Base-by-base conservation (phyloP, 2,888 invertebrate species). In the Octonoba sinensis region DNA sequence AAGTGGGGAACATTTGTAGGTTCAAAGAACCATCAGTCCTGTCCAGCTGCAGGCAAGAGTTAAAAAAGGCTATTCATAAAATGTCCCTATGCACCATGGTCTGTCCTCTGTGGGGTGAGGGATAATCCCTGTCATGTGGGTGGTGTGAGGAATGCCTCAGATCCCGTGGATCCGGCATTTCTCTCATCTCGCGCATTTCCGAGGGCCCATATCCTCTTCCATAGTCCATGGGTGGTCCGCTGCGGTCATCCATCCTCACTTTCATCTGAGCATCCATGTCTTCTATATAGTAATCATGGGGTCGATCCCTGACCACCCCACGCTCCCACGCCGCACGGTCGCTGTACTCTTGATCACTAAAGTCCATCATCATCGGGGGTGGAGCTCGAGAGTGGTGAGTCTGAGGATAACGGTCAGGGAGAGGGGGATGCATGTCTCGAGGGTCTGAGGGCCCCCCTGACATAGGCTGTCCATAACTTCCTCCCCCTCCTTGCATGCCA, bases 81-180 rank as follows among this genome's bases (percentile, higher is more conserved):
- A 82, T 71, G 24, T 82, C 82, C 66, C 82, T 65, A 46, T 82
- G 82, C 67, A 82, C 82, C 82, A 82, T 82, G 60, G 82, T 84
- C 65, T 84, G 81, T 60, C 84, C 84, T 46, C 84, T 82, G 62
- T 84, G 81, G 3, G 84, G 84, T 6, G 84, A 84, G 13, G 81
- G 82, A 51, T 84, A 84, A 62, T 84, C 82, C 57, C 82, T 82
- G 65, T 84, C 77, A 16, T 72, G 59, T 15, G 73, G 65, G 49
- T 77, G 78, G 51, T 82, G 82, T 20, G 77, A 24, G 27, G 70
- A 65, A 44, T 82, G 82, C 36, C 77, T 57, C 75, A 76, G 65
- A 67, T 82, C 82, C 44, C 76, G 65, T 3, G 72, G 66, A 24
- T 69, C 69, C 6, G 76, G 71, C 22, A 82, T 75, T 22, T 82